phyloP scores from a whole-genome alignment of 2,797 vertebrate genomes.

The Stomatorhinus walkeri region DNA sequence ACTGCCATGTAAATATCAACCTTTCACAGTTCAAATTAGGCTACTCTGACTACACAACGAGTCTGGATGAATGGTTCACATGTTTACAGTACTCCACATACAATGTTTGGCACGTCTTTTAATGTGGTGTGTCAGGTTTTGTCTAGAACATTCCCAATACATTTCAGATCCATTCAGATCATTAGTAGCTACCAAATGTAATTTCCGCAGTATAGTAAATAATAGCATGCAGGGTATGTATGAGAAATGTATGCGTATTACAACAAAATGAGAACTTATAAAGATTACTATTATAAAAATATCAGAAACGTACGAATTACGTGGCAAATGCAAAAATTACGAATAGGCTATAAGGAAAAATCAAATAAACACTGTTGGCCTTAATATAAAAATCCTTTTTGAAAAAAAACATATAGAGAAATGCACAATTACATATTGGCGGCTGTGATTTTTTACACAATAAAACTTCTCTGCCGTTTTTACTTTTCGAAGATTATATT shows the following conservation, averaged over 20 bases:
- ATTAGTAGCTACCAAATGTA: background rate
- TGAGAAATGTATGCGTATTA: background rate
- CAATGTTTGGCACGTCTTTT: background rate
- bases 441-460: background rate
- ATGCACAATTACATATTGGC: background rate
- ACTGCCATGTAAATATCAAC: background rate
- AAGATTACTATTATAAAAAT: background rate
- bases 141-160: background rate
- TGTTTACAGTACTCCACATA: background rate
- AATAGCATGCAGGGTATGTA: background rate
- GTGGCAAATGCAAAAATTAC: background rate
- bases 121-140: background rate
- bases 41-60: background rate
- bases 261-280: background rate
- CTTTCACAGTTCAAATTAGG: background rate
- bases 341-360: background rate
- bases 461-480: background rate
- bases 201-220: background rate
- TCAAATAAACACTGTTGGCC: background rate
- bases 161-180: background rate
- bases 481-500: background rate
- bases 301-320: background rate
- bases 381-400: background rate
- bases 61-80: background rate
- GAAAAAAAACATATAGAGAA: background rate